These are phyloP conservation scores for Bagarius yarrelli DNA, from an alignment of 2,113 vertebrate species.

Conservation along the genomic window DNA sequence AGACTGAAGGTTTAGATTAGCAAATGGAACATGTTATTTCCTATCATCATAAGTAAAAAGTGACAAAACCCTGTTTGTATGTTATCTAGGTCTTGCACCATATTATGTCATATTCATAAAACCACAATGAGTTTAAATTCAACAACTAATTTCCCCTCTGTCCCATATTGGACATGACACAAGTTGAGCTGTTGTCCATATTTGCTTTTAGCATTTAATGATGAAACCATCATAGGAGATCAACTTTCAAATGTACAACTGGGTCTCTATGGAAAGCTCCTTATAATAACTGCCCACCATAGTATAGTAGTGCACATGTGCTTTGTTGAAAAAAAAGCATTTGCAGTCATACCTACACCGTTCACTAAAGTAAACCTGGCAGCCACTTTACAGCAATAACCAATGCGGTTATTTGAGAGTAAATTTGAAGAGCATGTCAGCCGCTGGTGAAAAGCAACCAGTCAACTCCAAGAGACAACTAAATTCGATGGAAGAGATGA, in stretches of 20 bases:
- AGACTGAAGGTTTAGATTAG: no score
- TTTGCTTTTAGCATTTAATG: not conserved
- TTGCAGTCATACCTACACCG: not conserved
- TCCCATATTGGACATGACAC: not conserved
- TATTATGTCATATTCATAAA: no score
- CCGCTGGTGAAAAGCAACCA: constrained; percentile 36
- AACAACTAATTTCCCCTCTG: not conserved
- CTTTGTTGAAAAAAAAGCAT: not conserved
- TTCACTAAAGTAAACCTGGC: not conserved
- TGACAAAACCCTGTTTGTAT: no score
- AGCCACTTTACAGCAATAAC: constrained; percentile 12
- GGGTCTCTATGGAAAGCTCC: not conserved
- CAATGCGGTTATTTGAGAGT: constrained; percentile 37
- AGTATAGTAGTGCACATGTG: constrained; percentile 17
- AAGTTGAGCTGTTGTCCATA: constrained; percentile 13
- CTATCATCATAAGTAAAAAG: no score
- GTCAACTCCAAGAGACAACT: constrained; percentile 45
- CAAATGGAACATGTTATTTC: no score
- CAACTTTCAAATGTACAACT: no score
- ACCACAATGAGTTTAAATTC: not conserved
- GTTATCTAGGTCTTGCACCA: no score
- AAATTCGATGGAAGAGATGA: constrained; percentile 47
- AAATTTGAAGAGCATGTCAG: constrained; percentile 44
- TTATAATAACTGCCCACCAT: not conserved
- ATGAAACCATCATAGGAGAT: no score